phyloP scores from a whole-genome alignment of 37 sponge, comb jelly and placozoan species.

The Chondrosia reniformis region DNA sequence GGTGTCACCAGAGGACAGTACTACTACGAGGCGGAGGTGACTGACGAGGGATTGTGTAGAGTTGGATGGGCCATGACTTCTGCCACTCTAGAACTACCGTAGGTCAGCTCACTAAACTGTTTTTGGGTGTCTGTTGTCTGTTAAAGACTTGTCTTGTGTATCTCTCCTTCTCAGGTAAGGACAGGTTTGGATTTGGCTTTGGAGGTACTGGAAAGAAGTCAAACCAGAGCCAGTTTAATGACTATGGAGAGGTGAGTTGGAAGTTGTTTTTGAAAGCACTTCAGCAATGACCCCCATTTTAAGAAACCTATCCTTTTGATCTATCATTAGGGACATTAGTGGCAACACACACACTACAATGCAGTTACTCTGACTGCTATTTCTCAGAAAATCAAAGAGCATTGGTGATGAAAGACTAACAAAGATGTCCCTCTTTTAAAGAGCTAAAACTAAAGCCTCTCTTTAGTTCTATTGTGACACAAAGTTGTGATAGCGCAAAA shows the following conservation, averaged over 20 bases:
- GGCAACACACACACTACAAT: no score
- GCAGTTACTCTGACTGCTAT: no score
- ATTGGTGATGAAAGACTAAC: no score
- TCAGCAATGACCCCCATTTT: no score
- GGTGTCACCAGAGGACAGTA: slow-evolving; percentile 66
- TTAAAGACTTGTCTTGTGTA: background rate
- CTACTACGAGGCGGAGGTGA: slow-evolving; percentile 92
- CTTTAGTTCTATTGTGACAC: no score
- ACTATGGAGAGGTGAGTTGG: slow-evolving; percentile 95
- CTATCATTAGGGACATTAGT: no score
- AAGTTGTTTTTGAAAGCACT: no score
- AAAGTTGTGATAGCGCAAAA: no score
- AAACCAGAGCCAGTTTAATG: slow-evolving; percentile 75
- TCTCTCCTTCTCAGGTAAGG: slow-evolving; percentile 50
- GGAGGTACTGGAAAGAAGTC: slow-evolving; percentile 98
- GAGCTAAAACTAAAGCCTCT: no score
- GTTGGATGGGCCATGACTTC: slow-evolving; percentile 82
- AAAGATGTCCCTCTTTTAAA: no score
- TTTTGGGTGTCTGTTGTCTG: background rate
- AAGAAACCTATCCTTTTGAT: no score
- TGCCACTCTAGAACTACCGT: slow-evolving; percentile 75
- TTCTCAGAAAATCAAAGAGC: no score
- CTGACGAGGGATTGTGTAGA: slow-evolving; percentile 95
- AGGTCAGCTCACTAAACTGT: slow-evolving; percentile 41
- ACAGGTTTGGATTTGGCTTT: slow-evolving; percentile 90